Evolutionary conservation across 2,113 vertebrate species (phyloP), one percentile per base, ranked within the genome.

Genomic region (Donacobius atricapilla): DNA sequence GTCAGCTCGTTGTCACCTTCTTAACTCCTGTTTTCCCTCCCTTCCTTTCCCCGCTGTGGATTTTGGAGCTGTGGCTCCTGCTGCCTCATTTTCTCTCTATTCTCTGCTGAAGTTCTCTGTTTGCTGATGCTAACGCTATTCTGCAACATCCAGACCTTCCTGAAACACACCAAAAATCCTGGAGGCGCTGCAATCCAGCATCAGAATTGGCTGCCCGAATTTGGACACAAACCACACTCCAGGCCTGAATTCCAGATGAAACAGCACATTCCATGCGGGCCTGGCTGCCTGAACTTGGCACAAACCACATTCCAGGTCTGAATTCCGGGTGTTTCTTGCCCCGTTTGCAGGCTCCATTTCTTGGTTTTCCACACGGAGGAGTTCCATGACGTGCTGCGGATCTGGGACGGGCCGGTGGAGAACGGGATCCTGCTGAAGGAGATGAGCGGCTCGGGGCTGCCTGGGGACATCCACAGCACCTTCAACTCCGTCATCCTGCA

Each of bases 321-420:
- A 91, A 48, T 35, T 30, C 9, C 13, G 0, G 37, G 9, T 44
- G 69, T 35, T 42, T 7, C 65, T 70, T 71, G 56, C 13, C 17
- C 78, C n/a, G n/a, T n/a, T n/a, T 69, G 0, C 96, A 99, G 99
- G 95, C 97, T 99, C n/a, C 99, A 99, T 84, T 99, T 99, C 97
- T 97, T 99, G 96, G 99, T 99, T 45, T 99, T 99, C 92, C 99
- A 99, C 98, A 99, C 99, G 0, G 99, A 99, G 94, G 99, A 99
- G 90, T 98, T 99, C 57, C 99, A 99, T 0, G 99, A 99, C 0
- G 98, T 99, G 77, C 98, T 99, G 68, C 98, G 99, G 73, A 98
- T 99, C 95, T 99, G 99, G 99, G 99, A 99, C 1, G 99, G 99
- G 12, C 98, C 99, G 0, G 98, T 99, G 97, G 99, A 99, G 54